phyloP scores from a whole-genome alignment of 2,888 invertebrate genomes.

The Rhimphoctona megacephalus region DNA sequence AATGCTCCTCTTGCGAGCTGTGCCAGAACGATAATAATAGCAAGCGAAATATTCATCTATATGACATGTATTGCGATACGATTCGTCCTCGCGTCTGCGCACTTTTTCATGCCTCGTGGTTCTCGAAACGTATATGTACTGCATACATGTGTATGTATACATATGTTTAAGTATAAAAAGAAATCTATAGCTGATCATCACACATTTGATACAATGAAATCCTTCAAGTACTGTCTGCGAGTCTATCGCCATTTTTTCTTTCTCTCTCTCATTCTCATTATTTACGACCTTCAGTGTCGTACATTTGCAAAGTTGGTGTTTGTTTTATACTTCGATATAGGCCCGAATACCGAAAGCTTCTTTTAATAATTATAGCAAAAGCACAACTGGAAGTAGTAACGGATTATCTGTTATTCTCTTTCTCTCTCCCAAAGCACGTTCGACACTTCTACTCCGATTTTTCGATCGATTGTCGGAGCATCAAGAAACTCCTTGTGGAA shows the following conservation, averaged over 20 bases:
- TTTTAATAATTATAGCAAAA: neutral
- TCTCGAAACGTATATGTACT: too few relatives aligned
- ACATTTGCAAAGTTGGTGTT: neutral
- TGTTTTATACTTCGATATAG: conserved; percentile 31
- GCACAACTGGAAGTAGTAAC: too few relatives aligned
- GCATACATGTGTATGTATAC: neutral
- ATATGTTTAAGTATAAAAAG: neutral
- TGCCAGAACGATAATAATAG: conserved; percentile 63
- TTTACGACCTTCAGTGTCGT: conserved; percentile 37
- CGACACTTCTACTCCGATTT: too few relatives aligned
- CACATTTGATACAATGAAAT: conserved; percentile 29
- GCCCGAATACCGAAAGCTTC: neutral
- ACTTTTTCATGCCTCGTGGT: conserved; percentile 3
- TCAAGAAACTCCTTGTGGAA: too few relatives aligned
- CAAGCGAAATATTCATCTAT: conserved; percentile 48
- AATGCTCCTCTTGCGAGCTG: conserved; percentile 29
- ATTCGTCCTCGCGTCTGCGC: conserved; percentile 45
- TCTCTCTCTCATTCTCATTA: conserved; percentile 11
- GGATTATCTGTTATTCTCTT: too few relatives aligned
- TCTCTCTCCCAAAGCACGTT: too few relatives aligned
- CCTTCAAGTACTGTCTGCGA: neutral
- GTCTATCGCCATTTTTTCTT: neutral
- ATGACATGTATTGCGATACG: conserved; percentile 22
- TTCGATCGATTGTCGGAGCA: too few relatives aligned
- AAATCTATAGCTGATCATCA: conserved; percentile 19